Evolutionary conservation across 2,888 invertebrate genomes (phyloP).

Genomic region (Spicauda simplicius): DNA sequence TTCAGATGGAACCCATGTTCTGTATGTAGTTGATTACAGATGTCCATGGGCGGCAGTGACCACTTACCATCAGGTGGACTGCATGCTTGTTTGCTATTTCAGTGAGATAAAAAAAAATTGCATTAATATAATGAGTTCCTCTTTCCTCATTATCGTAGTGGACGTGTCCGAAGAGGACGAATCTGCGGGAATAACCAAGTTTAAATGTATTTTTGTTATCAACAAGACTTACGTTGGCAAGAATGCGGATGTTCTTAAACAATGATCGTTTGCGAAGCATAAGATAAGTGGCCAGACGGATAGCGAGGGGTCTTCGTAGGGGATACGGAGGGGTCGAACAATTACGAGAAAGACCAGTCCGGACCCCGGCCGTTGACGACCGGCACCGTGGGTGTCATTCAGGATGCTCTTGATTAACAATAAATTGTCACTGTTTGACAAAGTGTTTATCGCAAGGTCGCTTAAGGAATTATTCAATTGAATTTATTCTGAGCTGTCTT

Average conservation of each 20-base stretch:
- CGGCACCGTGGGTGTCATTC: constrained; percentile 52
- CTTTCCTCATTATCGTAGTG: no score
- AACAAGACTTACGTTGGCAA: not conserved
- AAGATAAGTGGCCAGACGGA: not conserved
- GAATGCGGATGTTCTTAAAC: not conserved
- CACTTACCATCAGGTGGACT: no score
- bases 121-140: no score
- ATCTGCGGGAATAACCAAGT: not conserved
- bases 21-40: no score
- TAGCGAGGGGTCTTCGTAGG: not conserved
- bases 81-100: no score
- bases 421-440: constrained; percentile 57
- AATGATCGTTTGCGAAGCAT: not conserved
- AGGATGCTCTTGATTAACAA: constrained; percentile 58
- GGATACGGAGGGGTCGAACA: not conserved
- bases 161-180: no score
- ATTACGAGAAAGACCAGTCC: not conserved
- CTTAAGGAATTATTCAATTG: constrained; percentile 59
- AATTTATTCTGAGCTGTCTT: constrained; percentile 45
- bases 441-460: constrained; percentile 54
- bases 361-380: not conserved
- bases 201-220: not conserved
- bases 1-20: no score
- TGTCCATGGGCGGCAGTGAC: no score
- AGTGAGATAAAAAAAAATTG: no score